Conservation (phyloP, 2,888 invertebrate species). For the Trissolcus japonicus region DNA sequence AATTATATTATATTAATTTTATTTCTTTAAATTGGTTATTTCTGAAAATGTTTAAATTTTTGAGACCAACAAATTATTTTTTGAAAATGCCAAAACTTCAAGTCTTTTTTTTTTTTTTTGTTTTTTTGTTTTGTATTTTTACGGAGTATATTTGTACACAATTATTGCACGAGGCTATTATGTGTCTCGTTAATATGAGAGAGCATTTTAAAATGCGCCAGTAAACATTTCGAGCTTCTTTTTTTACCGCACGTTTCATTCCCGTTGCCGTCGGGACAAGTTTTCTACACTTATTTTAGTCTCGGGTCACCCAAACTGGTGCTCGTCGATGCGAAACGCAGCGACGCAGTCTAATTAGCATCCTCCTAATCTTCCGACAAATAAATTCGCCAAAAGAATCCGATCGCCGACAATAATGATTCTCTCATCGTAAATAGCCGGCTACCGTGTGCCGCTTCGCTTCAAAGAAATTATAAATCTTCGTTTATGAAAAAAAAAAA, state of each 20-base stretch:
- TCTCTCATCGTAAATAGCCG: slow-evolving; percentile 57
- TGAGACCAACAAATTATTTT: too few species aligned
- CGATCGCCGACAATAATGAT: slow-evolving; percentile 66
- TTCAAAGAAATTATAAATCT: slow-evolving; percentile 56
- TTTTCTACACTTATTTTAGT: slow-evolving; percentile 63
- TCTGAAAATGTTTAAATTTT: too few species aligned
- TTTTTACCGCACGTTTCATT: slow-evolving; percentile 51
- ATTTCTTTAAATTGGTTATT: too few species aligned
- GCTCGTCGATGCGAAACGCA: slow-evolving; percentile 67
- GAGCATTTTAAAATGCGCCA: slow-evolving; percentile 47
- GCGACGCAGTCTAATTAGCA: slow-evolving; percentile 70
- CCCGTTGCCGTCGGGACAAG: slow-evolving; percentile 49
- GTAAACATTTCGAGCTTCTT: slow-evolving; percentile 51
- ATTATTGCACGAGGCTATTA: slow-evolving; percentile 31
- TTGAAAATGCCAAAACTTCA: not conserved
- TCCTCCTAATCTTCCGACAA: slow-evolving; percentile 64
- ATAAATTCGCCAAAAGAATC: slow-evolving; percentile 65
- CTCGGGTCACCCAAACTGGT: slow-evolving; percentile 57
- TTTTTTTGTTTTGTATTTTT: too few species aligned
- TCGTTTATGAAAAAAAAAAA: slow-evolving; percentile 18
- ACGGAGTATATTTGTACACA: slow-evolving; percentile 33
- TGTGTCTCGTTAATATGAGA: slow-evolving; percentile 49
- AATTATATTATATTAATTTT: too few species aligned
- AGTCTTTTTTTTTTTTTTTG: not conserved
- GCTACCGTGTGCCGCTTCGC: slow-evolving; percentile 56